phyloP scores from a whole-genome alignment of 92 coral and sea anemone genomes.

The Parazoanthus darwini region DNA sequence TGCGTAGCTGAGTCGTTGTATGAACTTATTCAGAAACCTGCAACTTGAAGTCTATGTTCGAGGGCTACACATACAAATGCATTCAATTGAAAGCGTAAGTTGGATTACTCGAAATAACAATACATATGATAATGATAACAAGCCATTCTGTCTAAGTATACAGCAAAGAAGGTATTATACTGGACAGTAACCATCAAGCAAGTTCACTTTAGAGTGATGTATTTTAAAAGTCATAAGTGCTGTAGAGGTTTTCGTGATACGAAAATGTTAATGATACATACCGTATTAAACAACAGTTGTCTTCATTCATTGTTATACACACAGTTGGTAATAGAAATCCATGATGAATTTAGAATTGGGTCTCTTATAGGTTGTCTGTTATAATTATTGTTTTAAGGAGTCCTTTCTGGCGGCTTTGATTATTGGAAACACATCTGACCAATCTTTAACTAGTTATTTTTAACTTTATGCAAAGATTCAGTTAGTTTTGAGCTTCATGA shows the following conservation, averaged over 20 bases:
- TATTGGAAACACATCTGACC: neutral
- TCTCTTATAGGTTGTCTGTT: no score
- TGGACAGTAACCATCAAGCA: neutral
- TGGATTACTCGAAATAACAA: neutral
- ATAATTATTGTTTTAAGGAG: no score
- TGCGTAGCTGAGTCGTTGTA: neutral
- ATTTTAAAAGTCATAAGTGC: neutral
- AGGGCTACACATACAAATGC: neutral
- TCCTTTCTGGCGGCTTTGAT: no score
- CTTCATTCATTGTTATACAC: no score
- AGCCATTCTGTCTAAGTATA: neutral
- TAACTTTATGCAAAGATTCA: no score
- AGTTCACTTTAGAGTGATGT: no score
- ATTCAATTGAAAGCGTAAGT: neutral
- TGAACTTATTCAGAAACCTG: neutral
- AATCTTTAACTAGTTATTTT: no score
- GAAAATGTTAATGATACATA: neutral
- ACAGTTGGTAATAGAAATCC: no score
- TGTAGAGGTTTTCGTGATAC: neutral
- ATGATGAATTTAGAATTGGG: no score
- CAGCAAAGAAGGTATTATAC: neutral
- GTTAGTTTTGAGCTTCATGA: neutral
- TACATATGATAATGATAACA: neutral
- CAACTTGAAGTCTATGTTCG: neutral
- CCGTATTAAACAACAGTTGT: neutral